Percentiles rank a stretch among this genome's conserved stretches.
These are phyloP conservation scores for Carassius gibelio DNA, from an alignment of 2,113 vertebrate species.

Conservation along the genomic window DNA sequence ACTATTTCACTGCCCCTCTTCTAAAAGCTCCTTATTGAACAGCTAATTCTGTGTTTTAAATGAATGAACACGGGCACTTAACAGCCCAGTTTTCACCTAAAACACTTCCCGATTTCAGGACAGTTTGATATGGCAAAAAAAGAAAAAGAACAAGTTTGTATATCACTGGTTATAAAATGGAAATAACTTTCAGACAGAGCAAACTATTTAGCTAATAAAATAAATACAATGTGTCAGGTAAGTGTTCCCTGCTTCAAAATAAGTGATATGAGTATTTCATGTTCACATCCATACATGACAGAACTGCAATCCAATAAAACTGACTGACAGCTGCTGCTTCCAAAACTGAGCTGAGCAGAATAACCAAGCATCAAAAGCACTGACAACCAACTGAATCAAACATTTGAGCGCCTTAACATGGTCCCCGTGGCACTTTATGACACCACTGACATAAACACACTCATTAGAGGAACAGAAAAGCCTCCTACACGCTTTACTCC, in stretches of 20 bases:
- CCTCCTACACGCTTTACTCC: neutral
- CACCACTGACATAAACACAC: neutral
- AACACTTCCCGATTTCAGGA: neutral
- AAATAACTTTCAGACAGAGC: neutral
- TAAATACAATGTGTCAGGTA: neutral
- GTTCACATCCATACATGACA: neutral
- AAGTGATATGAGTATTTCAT: neutral
- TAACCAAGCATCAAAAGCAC: neutral
- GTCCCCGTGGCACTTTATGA: neutral
- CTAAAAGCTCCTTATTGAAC: neutral
- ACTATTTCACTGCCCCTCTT: neutral
- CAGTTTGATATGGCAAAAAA: neutral
- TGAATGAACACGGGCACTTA: neutral
- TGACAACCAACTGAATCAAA: conserved; percentile 7
- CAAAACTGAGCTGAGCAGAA: neutral
- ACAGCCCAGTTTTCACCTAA: neutral
- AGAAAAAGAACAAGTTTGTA: neutral
- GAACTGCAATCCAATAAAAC: neutral
- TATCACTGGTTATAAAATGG: neutral
- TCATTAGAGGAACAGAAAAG: conserved; percentile 1
- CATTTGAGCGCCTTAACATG: neutral
- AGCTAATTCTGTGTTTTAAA: neutral
- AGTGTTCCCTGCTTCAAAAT: neutral
- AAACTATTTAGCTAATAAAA: neutral
- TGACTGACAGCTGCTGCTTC: neutral